These are phyloP conservation scores for Rhynchonycteris naso DNA, from an alignment of 2,797 vertebrate species.

Conservation along the genomic window DNA sequence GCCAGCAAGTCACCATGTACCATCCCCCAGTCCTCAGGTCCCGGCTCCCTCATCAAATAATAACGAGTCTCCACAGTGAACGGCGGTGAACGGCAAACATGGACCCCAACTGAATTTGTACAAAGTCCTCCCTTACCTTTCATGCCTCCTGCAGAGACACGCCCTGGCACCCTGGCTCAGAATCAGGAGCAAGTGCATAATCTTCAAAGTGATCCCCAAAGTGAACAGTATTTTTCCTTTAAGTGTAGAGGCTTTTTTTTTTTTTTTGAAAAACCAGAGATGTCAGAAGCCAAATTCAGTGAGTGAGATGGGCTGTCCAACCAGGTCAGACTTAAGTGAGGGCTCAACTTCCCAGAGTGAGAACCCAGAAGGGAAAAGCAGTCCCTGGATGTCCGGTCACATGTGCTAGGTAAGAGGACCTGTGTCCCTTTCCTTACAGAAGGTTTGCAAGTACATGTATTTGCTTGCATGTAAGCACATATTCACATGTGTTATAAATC, in stretches of 20 bases:
- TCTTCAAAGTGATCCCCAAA: not conserved
- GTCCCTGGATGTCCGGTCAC: fast-evolving
- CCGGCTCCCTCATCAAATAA: not conserved
- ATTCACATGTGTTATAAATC: not conserved
- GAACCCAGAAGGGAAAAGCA: not conserved
- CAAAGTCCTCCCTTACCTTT: too few relatives aligned
- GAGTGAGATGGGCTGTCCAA: too few relatives aligned
- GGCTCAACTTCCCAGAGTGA: not conserved
- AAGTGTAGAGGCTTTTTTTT: not conserved
- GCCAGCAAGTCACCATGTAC: not conserved
- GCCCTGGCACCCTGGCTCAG: not conserved
- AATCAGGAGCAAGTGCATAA: not conserved
- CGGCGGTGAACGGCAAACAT: fast-evolving
- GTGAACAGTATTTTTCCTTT: not conserved
- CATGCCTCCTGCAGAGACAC: not conserved
- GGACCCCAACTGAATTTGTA: not conserved
- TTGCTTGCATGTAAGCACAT: too few relatives aligned
- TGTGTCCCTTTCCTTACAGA: not conserved
- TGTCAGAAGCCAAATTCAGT: too few relatives aligned
- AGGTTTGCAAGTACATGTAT: not conserved
- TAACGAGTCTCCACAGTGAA: fast-evolving
- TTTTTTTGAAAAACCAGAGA: not conserved
- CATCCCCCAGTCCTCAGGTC: not conserved
- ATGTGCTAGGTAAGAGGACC: not conserved
- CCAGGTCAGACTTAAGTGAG: fast-evolving